Evolutionary conservation across 2,888 invertebrate genomes (phyloP).

Genomic region (Sinelater perroti): DNA sequence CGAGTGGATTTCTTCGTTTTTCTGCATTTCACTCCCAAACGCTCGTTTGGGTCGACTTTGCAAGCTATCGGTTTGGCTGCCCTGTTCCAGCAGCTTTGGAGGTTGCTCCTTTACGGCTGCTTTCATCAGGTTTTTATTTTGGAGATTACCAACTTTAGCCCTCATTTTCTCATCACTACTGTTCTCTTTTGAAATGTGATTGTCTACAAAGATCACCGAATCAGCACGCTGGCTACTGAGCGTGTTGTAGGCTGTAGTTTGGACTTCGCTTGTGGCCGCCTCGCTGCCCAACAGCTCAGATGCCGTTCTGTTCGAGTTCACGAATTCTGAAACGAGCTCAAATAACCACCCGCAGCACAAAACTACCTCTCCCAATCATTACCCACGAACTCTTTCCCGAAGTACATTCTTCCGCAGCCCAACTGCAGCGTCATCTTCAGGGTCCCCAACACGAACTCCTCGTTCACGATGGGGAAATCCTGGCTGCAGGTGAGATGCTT

Average conservation of each 20-base stretch:
- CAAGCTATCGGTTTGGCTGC: too few species aligned
- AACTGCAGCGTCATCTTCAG: conserved; percentile 62
- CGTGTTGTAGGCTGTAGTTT: not conserved
- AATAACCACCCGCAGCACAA: not conserved
- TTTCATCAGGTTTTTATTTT: too few species aligned
- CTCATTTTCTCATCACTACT: too few species aligned
- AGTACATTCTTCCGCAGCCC: conserved; percentile 62
- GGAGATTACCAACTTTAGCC: too few species aligned
- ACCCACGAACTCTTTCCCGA: conserved; percentile 64
- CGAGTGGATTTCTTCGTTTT: not conserved
- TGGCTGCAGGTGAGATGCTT: conserved; percentile 57
- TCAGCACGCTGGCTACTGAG: conserved; percentile 14
- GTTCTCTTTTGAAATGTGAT: too few species aligned
- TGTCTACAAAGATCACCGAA: conserved; percentile 9
- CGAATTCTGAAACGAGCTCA: conserved; percentile 26
- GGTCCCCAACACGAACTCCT: conserved; percentile 58
- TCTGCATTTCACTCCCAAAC: not conserved
- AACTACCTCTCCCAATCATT: conserved; percentile 25
- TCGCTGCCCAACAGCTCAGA: too few species aligned
- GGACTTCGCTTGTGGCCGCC: conserved; percentile 13
- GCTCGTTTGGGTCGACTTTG: too few species aligned
- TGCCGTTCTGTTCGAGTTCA: conserved; percentile 21
- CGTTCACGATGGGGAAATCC: conserved; percentile 56
- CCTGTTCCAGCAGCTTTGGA: too few species aligned
- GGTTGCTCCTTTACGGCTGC: too few species aligned